Evolutionary conservation across 2,888 invertebrate species (phyloP).

Genomic region (Habroteleia sp.): DNA sequence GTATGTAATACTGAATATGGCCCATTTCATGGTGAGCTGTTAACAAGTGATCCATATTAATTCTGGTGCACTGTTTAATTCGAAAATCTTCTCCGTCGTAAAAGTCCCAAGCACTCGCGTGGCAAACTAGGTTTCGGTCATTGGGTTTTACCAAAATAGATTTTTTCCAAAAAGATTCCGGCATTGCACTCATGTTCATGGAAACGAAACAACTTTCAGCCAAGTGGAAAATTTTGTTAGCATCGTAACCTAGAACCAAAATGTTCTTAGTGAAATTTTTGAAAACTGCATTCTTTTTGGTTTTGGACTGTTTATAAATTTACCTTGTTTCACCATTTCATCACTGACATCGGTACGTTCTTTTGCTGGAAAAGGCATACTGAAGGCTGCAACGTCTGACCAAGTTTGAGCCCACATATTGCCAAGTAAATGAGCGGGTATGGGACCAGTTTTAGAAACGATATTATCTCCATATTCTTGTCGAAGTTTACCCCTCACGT

Average conservation of each 20-base stretch:
- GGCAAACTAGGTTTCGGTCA: conserved; percentile 89
- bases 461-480: conserved; percentile 80
- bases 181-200: conserved; percentile 90
- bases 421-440: conserved; percentile 82
- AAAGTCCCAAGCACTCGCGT: conserved; percentile 95
- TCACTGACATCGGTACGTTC: conserved; percentile 87
- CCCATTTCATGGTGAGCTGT: conserved; percentile 92
- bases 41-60: conserved; percentile 83
- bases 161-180: conserved; percentile 91
- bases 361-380: conserved; percentile 88
- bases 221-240: conserved; percentile 89
- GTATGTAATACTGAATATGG: conserved; percentile 88
- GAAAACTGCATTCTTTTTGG: too few species aligned
- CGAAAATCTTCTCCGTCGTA: conserved; percentile 90
- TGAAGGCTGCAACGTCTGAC: conserved; percentile 85
- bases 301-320: too few species aligned
- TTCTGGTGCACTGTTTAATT: conserved; percentile 88
- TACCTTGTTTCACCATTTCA: conserved; percentile 87
- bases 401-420: conserved; percentile 94
- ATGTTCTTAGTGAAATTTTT: too few species aligned
- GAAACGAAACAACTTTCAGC: conserved; percentile 94
- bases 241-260: conserved; percentile 83
- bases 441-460: conserved; percentile 77
- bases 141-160: conserved; percentile 91
- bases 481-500: conserved; percentile 81